Percentiles rank a stretch among this genome's conserved stretches.
Evolutionary conservation across 2,888 invertebrate genomes (phyloP).

Genomic region (Cepaea hortensis): DNA sequence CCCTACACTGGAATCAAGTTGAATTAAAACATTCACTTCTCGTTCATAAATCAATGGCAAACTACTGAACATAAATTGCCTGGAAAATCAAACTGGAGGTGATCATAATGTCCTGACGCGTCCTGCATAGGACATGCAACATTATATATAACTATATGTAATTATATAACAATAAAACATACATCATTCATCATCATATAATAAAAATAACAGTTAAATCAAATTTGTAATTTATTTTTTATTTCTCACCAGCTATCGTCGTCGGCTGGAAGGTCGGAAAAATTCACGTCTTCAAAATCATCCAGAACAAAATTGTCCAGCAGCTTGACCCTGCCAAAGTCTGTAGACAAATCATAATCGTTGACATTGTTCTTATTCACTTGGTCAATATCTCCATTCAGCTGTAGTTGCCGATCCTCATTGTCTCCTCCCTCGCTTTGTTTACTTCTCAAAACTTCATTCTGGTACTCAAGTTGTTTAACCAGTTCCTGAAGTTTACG

Average conservation of each 20-base stretch:
- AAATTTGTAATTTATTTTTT: background rate
- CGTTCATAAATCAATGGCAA: too few species aligned
- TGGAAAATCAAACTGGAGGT: too few species aligned
- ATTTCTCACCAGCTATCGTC: constrained; percentile 69
- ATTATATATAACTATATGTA: too few species aligned
- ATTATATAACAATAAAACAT: too few species aligned
- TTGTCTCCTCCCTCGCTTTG: constrained; percentile 51
- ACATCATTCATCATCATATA: too few species aligned
- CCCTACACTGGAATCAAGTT: too few species aligned
- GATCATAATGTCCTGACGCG: too few species aligned
- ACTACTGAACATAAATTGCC: too few species aligned
- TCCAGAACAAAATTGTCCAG: constrained; percentile 40
- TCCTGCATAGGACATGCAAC: too few species aligned
- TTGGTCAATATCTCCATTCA: constrained; percentile 56
- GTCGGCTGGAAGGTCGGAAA: constrained; percentile 56
- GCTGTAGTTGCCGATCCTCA: constrained; percentile 33
- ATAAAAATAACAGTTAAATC: too few species aligned
- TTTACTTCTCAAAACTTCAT: constrained; percentile 73
- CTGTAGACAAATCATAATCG: constrained; percentile 40
- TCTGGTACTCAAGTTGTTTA: constrained; percentile 75
- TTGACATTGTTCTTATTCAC: constrained; percentile 53
- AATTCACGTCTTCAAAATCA: constrained; percentile 60
- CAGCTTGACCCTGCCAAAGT: constrained; percentile 5
- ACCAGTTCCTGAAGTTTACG: constrained; percentile 75
- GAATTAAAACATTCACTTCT: too few species aligned